Evolutionary conservation across 2,113 vertebrate species (phyloP), one percentile per base, ranked within the genome.

Genomic region (Artemisiospiza belli): DNA sequence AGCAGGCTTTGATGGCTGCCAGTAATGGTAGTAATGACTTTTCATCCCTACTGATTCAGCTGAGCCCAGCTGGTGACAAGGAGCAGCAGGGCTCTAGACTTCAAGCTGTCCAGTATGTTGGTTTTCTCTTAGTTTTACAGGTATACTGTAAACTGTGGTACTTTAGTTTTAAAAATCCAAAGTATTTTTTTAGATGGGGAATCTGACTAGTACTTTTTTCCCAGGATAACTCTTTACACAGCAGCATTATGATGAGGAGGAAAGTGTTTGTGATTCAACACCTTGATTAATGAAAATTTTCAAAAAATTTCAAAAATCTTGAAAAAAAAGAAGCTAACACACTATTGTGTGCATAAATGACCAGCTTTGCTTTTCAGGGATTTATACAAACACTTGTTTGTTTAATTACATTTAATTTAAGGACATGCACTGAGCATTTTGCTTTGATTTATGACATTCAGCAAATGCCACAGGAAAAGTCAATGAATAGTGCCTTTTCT

Each of bases 361-460:
- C 23, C 8, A 4, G 23, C 11, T 94, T 58, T 87, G 74, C 92
- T 91, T 95, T 96, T 75, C 69, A 95, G 81, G 87, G 62, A 94
- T 94, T 94, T 82, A 64, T 92, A 44, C 77, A 82, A 89, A 94
- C 27, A 24, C 11, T 90, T 83, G 39, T 63, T 94, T 92, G 15
- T 91, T 91, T 91, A 79, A 82, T 89, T 62, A 64, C n/a, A 35
- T 92, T 89, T 89, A 76, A 82, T 89, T 92, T 91, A 87, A 92
- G 81, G 73, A 85, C 20, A 10, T 1, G 18, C 41, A 89, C 24
- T 1, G 0, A 64, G 49, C 30, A 0, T 78, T 83, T 80, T 41
- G 6, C 83, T 95, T 89, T 95, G 87, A 96, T 95, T 84, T 66
- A 4, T 82, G 69, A 19, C 77, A 69, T 84, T 75, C 69, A 82